Base-by-base conservation (phyloP, 1,140 invertebrate species). In the Scaptomyza montana region DNA sequence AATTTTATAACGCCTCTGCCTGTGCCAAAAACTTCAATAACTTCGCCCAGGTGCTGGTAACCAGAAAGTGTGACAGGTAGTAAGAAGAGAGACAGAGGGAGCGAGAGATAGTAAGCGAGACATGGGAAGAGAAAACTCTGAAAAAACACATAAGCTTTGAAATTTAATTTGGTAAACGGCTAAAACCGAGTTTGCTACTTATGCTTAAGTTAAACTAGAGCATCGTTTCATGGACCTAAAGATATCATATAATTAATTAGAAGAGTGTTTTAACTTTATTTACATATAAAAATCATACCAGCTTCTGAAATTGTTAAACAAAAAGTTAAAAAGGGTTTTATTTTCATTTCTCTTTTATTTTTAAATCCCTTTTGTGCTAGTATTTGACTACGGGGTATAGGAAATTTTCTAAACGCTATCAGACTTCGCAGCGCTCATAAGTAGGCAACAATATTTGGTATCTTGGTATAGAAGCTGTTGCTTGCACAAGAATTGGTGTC, bases 161-260 rank as follows among this genome's bases (percentile, higher is more conserved):
- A 60, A 72, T 60, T 60, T 67, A 39, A 68, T 54, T 61, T 68
- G 21, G 47, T 3, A 36, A 53, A 33, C 12, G 61, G 25, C 12
- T 65, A 53, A 30, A 51, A 33, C 10, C 19, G 8, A 16, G 5
- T 9, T 9, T 30, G n/a, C 47, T 16, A 2, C 30, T 10, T 19
- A 36, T 47, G 25, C 25, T n/a, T 43, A 43, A 43, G 7, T 36
- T 36, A n/a, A 49, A n/a, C 19, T 49, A 47, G 6, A 21, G 5
- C 8, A 21, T 3, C 16, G 8, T 47, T 16, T 46, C 1, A 9
- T 10, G 33, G 33, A 36, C 33, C 7, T 36, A 43, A 43, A 4
- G 12, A n/a, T 43, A n/a, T n/a, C 12, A 10, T 39, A 12, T 3
- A 10, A 3, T 16, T 16, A 16, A n/a, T n/a, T n/a, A n/a, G 0